Base-by-base conservation (phyloP, 2,888 invertebrate species). In the Heterodera filipjevi region DNA sequence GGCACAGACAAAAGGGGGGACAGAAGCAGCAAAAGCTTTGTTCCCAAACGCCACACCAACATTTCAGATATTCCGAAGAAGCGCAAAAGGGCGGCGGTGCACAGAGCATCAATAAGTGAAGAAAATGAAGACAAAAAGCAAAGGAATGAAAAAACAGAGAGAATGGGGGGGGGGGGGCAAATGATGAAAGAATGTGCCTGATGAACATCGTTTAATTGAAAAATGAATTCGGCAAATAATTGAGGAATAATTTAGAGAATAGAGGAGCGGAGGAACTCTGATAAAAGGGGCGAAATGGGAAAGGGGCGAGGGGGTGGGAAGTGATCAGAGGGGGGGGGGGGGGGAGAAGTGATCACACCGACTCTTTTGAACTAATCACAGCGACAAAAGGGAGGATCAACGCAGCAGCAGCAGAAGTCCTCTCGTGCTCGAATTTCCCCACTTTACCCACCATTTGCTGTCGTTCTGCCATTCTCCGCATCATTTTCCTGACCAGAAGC, bases 61-160 rank as follows among this genome's bases (percentile, higher is more conserved):
- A 79, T 79, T 79, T 79, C 79, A 79, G 79, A 79, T 79, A 79
- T 79, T 73, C 78, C 77, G 68, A 72, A 72, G 32, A 44, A 72
- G 10, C 32, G 59, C 59, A 59, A 39, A 35, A 72, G 5, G 32
- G 32, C 59, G 30, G 10, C 12, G 32, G 30, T 5, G 6, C 44
- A 72, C 3, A 35, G 10, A 32, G 22, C 12, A 35, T 8, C 5
- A 39, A 39, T 19, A 35, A 32, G 16, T 14, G 59, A 44, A 74
- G 39, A 27, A 46, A 46, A 39, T 10, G 39, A 39, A 12, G 39
- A 39, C 8, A 12, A 39, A 39, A 1, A 39, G 39, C 39, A 39
- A 39, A n/a, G n/a, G n/a, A n/a, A n/a, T n/a, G n/a, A n/a, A n/a
- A n/a, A n/a, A n/a, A n/a, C n/a, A n/a, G n/a, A n/a, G n/a, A n/a